phyloP scores from a whole-genome alignment of 2,888 invertebrate species.

The Bursaphelenchus okinawaensis region DNA sequence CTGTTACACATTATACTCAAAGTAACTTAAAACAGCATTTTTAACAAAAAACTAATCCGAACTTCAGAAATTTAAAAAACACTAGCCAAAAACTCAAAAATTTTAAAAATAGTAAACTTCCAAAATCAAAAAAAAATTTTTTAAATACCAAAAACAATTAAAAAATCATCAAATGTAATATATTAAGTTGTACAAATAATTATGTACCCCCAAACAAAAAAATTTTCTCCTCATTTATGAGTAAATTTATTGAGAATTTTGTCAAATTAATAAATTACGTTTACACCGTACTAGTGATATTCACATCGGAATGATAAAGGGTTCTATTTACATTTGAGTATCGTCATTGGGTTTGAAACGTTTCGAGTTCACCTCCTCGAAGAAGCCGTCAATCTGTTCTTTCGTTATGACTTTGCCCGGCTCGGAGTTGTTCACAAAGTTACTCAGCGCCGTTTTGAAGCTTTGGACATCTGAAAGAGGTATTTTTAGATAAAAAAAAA shows the following conservation, averaged over 20 bases:
- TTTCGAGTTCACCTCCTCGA: slow-evolving; percentile 17
- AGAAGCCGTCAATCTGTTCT: slow-evolving; percentile 25
- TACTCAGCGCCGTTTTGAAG: slow-evolving; percentile 14
- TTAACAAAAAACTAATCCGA: too few relatives aligned
- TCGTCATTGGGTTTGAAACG: neutral
- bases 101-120: too few relatives aligned
- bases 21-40: too few relatives aligned
- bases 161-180: neutral
- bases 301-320: neutral
- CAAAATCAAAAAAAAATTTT: neutral
- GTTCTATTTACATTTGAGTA: neutral
- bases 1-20: too few relatives aligned
- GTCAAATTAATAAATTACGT: neutral
- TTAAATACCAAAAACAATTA: neutral
- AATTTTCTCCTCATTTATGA: neutral
- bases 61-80: too few relatives aligned
- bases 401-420: slow-evolving; percentile 18
- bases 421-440: slow-evolving; percentile 16
- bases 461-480: slow-evolving; percentile 20
- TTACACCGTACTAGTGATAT: neutral
- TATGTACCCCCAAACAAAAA: too few relatives aligned
- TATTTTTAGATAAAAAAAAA: neutral
- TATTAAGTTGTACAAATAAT: neutral
- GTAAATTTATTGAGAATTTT: neutral
- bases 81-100: too few relatives aligned